Base-by-base conservation (phyloP, 2,113 vertebrate genomes). In the Microcebus lehilahytsara region DNA sequence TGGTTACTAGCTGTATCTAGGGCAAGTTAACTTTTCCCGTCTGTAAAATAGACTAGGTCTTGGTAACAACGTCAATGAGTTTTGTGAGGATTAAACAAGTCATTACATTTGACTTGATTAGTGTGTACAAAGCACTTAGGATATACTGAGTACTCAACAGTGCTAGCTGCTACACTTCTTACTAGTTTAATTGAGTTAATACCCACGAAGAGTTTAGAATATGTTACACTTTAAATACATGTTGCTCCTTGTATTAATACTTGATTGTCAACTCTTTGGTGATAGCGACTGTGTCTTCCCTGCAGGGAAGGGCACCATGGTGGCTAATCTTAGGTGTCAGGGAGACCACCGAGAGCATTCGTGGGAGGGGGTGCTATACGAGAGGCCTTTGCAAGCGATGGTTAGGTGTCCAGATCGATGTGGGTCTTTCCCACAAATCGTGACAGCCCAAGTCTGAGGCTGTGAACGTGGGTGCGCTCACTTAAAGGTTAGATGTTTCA, bases 111-210 rank as follows among this genome's bases (percentile, higher is more conserved):
- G 37, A 27, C 46, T 19, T 66, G 69, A 78, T 46, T 32, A 66
- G 14, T 2, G 2, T 30, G 20, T 37, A 20, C 27, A 66, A 40
- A 71, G 69, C 16, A 5, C 22, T 71, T n/a, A 27, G 42, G 66
- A 64, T 6, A 51, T 51, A 11, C 2, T 0, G 5, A 46, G 30
- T 22, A 22, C 53, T 46, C 20, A 10, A 0, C 9, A 46, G 20
- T 7, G 5, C 13, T 20, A 25, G 42, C 69, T 53, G 49, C 53
- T 71, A 1, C 16, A 46, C 40, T 67, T 58, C 37, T 40, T 71
- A 17, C 30, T 27, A 81, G 56, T 34, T 56, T 42, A 27, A n/a
- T 20, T 92, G 46, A 85, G 62, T 51, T 66, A 46, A 56, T 14
- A 8, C 34, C 32, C 23, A 37, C 9, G 17, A 30, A 80, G 32